These are phyloP conservation scores for Apistogramma diplotaenia DNA, from an alignment of 2,113 vertebrate species.

Conservation along the genomic window DNA sequence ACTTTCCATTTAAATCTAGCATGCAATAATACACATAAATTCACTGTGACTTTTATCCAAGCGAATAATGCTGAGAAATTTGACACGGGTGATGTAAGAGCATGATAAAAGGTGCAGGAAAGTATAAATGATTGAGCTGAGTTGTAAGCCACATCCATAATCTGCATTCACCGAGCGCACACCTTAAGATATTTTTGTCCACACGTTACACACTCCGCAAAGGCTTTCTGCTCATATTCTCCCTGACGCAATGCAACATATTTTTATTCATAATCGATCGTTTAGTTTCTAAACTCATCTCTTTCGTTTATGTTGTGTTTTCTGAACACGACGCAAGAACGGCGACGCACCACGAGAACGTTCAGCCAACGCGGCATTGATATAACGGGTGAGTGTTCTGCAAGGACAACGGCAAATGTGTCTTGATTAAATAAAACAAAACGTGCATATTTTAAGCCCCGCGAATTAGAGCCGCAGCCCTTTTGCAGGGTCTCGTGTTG, in stretches of 20 bases:
- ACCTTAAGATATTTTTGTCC: neutral
- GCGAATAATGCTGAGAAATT: neutral
- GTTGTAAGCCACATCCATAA: neutral
- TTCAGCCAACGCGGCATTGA: neutral
- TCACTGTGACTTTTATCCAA: neutral
- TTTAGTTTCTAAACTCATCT: neutral
- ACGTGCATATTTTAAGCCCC: neutral
- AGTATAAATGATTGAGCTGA: neutral
- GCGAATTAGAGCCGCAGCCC: neutral
- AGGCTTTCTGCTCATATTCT: neutral
- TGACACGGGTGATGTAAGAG: neutral
- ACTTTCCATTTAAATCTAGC: neutral
- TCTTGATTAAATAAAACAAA: neutral
- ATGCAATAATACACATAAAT: neutral
- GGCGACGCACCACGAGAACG: neutral
- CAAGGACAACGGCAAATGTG: neutral
- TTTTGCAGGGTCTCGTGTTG: neutral
- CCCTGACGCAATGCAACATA: neutral
- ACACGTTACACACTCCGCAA: neutral
- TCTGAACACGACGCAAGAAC: rapidly evolving
- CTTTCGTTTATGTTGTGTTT: neutral
- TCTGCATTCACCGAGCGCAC: neutral
- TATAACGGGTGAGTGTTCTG: neutral
- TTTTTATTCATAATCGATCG: neutral
- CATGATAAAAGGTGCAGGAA: neutral